A percentile compares a stretch with the other conserved stretches of the same genome.
Conservation (phyloP, 2,113 vertebrate genomes). For the Neolamprologus variostigma region DNA sequence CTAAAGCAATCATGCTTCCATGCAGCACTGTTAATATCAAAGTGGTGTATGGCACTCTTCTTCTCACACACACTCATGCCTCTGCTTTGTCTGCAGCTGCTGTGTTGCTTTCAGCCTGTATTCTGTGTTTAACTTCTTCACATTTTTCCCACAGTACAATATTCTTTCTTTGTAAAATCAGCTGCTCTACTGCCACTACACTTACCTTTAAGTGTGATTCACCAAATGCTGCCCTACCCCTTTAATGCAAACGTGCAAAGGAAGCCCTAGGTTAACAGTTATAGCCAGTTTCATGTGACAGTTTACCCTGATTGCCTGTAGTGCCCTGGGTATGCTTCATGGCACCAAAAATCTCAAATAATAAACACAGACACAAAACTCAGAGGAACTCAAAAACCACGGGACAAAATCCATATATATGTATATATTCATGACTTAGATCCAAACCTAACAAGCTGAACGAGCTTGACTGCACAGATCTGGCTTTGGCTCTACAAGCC, state of each 20-base stretch:
- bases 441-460: not conserved
- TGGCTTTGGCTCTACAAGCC: not conserved
- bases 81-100: not conserved
- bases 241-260: not conserved
- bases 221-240: not conserved
- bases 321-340: not conserved
- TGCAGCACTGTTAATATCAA: not conserved
- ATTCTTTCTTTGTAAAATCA: not conserved
- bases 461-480: not conserved
- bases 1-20: not conserved
- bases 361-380: not conserved
- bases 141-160: not conserved
- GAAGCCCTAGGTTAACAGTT: not conserved
- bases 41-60: not conserved
- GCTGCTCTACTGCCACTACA: not conserved
- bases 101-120: not conserved
- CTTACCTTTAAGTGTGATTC: not conserved
- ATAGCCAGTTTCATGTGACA: not conserved
- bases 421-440: not conserved
- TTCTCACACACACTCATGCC: not conserved
- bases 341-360: not conserved
- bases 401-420: not conserved
- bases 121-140: not conserved
- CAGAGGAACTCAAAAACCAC: not conserved
- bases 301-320: not conserved